Evolutionary conservation across 1,140 invertebrate genomes (phyloP), one percentile per base, ranked within the genome.

Genomic region (Propsilocerus akamusi): DNA sequence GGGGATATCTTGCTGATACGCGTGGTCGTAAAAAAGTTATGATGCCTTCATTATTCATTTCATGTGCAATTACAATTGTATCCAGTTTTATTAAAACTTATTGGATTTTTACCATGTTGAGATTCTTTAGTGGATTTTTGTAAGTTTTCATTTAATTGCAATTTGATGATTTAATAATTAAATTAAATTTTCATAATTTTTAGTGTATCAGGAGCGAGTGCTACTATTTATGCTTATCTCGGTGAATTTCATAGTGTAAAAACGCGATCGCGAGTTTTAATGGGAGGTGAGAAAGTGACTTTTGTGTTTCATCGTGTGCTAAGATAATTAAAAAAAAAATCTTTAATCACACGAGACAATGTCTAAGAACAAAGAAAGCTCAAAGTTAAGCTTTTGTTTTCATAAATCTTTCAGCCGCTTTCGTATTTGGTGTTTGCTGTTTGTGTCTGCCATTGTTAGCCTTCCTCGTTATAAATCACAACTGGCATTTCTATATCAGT

Each of bases 51-150:
- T 58, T 76, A 25, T 53, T 67, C 2, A 54, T 68, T 12, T 73
- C 75, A 58, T 70, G 67, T 25, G 23, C 74, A 0, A 66, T 68
- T 7, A 70, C 66, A 25, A 53, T 73, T 10, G 47, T 60, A 7
- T 71, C 71, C 5, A 71, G 71, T 56, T 57, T 73, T 25, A 62
- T 67, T 6, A 68, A 71, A 49, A 58, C 57, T 10, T 68, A 67
- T 52, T 70, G 69, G 63, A 53, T 72, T 2, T 74, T 77, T 54
- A 62, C 74, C 4, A 26, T 73, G 4, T 57, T 71, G 11, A 56
- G 74, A 53, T 71, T 72, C 47, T 56, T 75, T 24, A 74, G 72
- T 59, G 74, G 75, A 48, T 56, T 57, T 41, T 47, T 47, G 46
- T 47, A 47, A 47, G 23, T n/a, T 25, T n/a, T 25, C n/a, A 24